Base-by-base conservation (phyloP, 2,113 vertebrate species). In the Athene noctua region DNA sequence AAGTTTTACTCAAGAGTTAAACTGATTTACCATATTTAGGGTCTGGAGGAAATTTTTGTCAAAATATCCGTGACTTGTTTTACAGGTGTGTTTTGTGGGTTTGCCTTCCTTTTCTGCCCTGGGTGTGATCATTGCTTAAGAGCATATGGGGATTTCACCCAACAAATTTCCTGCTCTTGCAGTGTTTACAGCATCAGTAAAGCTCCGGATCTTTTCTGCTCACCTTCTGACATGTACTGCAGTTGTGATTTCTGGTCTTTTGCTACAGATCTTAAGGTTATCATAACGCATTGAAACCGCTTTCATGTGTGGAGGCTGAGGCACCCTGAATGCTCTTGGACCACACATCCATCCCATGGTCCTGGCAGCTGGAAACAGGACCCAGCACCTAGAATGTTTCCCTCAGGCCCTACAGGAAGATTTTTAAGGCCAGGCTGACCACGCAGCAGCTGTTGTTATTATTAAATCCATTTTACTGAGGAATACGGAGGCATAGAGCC, bases 221-320 rank as follows among this genome's bases (percentile, higher is more conserved):
- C 34, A 20, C 1, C 26, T 34, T 36, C 83, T 4, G 19, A 36
- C 34, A 6, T 13, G 7, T 9, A 15, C 17, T 57, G 62, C 13
- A 8, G 20, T 26, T 49, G 44, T 32, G 46, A 36, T 55, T 57
- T 55, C 25, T 71, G 67, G 46, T 22, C 40, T 71, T 75, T 46
- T 67, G n/a, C 51, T 49, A 3, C 25, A 55, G 46, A 36, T 65
- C 44, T 59, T 15, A 32, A 70, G n/a, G 38, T 38, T 38, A n/a
- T 30, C n/a, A 8, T 1, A 29, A 5, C 36, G 55, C 22, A 21
- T 0, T 16, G 40, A 59, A n/a, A 30, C 6, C 2, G 61, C 15
- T 15, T 36, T 23, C 32, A 2, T 9, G 13, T 15, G 40, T 9
- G 57, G 62, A 59, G 15, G 27, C 42, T 78, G 47, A n/a, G 52